These are phyloP conservation scores for mouse (Mus musculus) DNA, from an alignment of 2,113 vertebrate genomes.

Conservation along the genomic window GRCm39 chr8:90114501-90115000, in stretches of 20 bases:
- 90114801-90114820: not conserved
- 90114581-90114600: conserved; percentile 43
- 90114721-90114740: conserved; percentile 51
- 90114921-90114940: not conserved
- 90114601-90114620: conserved; percentile 22
- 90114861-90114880: rapidly evolving
- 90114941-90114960: not conserved
- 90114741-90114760: conserved; percentile 63
- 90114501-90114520: conserved; percentile 77
- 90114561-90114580: conserved; percentile 60
- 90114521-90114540: conserved; percentile 70
- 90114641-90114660: conserved; percentile 64
- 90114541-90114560: not conserved
- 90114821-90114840: conserved; percentile 39
- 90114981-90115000: not conserved
- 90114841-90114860: rapidly evolving
- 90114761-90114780: conserved; percentile 67
- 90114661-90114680: conserved; percentile 58
- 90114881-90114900: not conserved
- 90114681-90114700: conserved; percentile 58
- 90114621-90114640: not conserved
- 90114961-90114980: not conserved
- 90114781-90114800: conserved; percentile 1
- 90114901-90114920: not conserved
- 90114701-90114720: conserved; percentile 71